A percentile compares a stretch with the other conserved stretches of the same genome.
Conservation (phyloP, 2,113 vertebrate species). For the Sinocyclocheilus anophthalmus region DNA sequence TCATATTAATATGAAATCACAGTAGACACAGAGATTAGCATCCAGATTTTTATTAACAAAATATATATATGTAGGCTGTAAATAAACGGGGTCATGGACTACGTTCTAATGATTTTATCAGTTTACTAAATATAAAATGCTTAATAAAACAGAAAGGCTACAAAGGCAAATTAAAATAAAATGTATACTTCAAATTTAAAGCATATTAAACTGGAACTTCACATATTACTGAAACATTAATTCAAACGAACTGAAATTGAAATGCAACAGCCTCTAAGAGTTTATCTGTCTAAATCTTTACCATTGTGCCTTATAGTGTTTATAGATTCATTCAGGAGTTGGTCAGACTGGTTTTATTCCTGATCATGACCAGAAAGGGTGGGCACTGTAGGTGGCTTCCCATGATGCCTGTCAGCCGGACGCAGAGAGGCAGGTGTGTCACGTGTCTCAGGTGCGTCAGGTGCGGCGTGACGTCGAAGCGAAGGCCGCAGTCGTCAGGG, state of each 20-base stretch:
- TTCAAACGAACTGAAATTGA: background rate
- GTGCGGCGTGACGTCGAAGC: constrained; percentile 67
- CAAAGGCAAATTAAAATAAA: background rate
- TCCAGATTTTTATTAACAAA: constrained; percentile 16
- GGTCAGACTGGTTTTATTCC: constrained; percentile 60
- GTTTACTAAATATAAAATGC: background rate
- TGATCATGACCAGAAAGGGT: constrained; percentile 71
- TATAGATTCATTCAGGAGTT: background rate
- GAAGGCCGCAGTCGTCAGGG: constrained; percentile 69
- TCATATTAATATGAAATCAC: background rate
- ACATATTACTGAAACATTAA: background rate
- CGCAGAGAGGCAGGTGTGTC: constrained; percentile 57
- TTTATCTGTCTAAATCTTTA: background rate
- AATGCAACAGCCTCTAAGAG: background rate
- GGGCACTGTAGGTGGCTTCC: constrained; percentile 65
- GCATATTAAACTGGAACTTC: background rate
- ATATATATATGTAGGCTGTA: background rate
- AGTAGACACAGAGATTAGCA: background rate
- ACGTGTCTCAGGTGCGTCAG: constrained; percentile 50
- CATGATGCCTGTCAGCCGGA: constrained; percentile 55
- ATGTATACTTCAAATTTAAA: background rate
- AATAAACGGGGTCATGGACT: background rate
- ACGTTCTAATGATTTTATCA: background rate
- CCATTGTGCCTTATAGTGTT: background rate
- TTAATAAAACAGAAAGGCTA: background rate